phyloP scores from a whole-genome alignment of 1,140 invertebrate genomes.

The Odontomachus brunneus region DNA sequence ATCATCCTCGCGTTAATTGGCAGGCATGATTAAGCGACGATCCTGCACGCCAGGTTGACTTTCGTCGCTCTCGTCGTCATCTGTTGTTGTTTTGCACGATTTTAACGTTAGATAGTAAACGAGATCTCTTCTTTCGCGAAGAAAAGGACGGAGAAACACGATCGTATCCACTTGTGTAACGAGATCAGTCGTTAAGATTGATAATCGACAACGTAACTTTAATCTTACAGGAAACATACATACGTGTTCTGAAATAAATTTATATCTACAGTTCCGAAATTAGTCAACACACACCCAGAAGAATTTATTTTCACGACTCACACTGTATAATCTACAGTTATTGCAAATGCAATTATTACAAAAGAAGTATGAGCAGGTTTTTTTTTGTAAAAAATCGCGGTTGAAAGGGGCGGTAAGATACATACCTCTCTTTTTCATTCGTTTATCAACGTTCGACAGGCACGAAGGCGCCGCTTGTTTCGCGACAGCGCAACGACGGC shows the following conservation, averaged over 20 bases:
- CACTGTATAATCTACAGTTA: too few relatives aligned
- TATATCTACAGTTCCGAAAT: background rate
- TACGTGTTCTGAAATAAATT: too few relatives aligned
- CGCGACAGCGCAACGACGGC: background rate
- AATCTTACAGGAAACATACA: too few relatives aligned
- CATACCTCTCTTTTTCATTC: background rate
- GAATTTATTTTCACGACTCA: too few relatives aligned
- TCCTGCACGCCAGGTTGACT: slow-evolving; percentile 52
- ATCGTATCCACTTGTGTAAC: background rate
- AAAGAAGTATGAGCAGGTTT: too few relatives aligned
- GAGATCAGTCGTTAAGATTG: too few relatives aligned
- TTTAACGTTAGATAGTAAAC: slow-evolving; percentile 14
- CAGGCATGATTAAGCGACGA: slow-evolving; percentile 72
- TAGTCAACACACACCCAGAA: too few relatives aligned
- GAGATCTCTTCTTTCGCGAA: slow-evolving; percentile 1
- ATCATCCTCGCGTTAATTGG: slow-evolving; percentile 73
- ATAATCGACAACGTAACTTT: too few relatives aligned
- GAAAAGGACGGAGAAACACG: background rate
- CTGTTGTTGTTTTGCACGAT: slow-evolving; percentile 27
- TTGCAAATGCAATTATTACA: too few relatives aligned
- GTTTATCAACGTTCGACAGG: background rate
- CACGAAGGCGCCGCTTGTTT: background rate
- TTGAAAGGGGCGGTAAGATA: background rate
- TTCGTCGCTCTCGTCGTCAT: slow-evolving; percentile 31
- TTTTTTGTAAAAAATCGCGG: too few relatives aligned